These are phyloP conservation scores for Balaeniceps rex DNA, from an alignment of 2,113 vertebrate genomes.

Conservation along the genomic window DNA sequence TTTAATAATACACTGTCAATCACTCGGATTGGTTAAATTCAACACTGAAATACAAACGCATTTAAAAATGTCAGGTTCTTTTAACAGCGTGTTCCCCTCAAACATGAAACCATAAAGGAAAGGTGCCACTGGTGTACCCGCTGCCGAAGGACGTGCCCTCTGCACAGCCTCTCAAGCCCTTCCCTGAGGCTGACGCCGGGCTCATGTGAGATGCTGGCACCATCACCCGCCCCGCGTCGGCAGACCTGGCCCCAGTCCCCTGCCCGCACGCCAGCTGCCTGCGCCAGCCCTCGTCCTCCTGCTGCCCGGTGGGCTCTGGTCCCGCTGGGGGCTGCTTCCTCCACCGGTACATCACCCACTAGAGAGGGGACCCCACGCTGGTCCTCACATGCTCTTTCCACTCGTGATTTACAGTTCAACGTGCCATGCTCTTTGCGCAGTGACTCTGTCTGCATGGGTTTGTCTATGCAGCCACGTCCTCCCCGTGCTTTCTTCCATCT, in stretches of 20 bases:
- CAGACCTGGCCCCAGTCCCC: not conserved
- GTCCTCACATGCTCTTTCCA: too few species aligned
- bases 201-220: not conserved
- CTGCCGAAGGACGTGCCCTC: not conserved
- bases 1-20: constrained; percentile 1
- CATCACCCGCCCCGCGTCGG: fast-evolving
- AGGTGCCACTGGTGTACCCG: too few species aligned
- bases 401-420: not conserved
- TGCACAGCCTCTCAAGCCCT: too few species aligned
- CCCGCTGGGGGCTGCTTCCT: not conserved
- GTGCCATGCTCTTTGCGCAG: not conserved
- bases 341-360: too few species aligned
- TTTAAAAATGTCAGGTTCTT: not conserved
- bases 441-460: not conserved
- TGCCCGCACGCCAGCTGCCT: not conserved
- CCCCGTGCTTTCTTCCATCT: not conserved
- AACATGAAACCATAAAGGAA: not conserved
- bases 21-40: not conserved
- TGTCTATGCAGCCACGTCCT: not conserved
- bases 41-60: not conserved
- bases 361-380: not conserved
- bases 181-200: fast-evolving
- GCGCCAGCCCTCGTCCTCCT: not conserved
- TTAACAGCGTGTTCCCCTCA: not conserved
- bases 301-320: not conserved